These are phyloP conservation scores for Drosophila mimica DNA, from an alignment of 2,888 invertebrate genomes.

Conservation along the genomic window DNA sequence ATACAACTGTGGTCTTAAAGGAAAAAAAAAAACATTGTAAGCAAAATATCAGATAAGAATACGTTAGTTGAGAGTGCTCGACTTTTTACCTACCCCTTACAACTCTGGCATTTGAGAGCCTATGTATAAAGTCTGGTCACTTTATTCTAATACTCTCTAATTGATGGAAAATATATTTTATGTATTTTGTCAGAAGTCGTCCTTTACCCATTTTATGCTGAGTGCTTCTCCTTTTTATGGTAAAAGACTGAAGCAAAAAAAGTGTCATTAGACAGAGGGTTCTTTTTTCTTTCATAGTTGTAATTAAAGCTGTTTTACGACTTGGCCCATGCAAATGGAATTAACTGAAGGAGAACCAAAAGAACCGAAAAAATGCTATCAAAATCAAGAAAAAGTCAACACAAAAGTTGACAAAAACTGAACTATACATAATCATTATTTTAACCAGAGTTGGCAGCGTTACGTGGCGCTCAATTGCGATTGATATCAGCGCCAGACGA, in stretches of 20 bases:
- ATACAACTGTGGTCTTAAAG: constrained; percentile 30
- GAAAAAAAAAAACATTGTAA: constrained; percentile 20
- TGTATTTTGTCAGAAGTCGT: background rate
- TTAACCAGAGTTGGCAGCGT: constrained; percentile 63
- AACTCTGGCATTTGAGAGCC: background rate
- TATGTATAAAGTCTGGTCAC: background rate
- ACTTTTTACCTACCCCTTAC: constrained; percentile 2
- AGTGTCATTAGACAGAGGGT: constrained; percentile 36
- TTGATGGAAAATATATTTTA: background rate
- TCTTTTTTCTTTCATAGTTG: background rate
- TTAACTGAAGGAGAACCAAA: constrained; percentile 40
- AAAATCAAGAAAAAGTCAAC: constrained; percentile 31
- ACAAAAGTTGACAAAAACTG: constrained; percentile 31
- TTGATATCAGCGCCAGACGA: constrained; percentile 52
- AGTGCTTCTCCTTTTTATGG: background rate
- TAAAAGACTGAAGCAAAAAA: background rate
- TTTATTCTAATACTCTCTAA: background rate
- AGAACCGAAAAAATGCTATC: constrained; percentile 28
- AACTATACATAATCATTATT: constrained; percentile 57
- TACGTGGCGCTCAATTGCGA: constrained; percentile 46
- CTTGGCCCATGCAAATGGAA: constrained; percentile 51
- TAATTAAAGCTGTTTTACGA: constrained; percentile 53
- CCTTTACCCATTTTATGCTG: background rate
- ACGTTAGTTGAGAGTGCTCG: background rate
- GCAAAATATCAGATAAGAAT: background rate